Conservation (phyloP, 1,140 invertebrate genomes). For the Dufourea novaeangliae region DNA sequence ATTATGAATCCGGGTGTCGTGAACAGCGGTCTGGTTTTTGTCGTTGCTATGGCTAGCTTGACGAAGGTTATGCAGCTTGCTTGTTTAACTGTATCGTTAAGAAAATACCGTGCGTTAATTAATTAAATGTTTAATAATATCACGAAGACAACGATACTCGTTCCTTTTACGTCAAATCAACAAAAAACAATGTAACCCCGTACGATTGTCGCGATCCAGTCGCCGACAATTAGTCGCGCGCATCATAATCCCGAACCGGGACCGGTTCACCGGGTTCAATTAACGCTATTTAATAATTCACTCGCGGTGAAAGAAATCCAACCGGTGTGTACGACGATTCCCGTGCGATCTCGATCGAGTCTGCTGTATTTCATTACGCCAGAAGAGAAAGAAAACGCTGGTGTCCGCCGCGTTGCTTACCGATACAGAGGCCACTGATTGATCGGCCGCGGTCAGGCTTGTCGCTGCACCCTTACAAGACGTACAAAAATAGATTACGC, state of each 20-base stretch:
- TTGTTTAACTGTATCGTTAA: no score
- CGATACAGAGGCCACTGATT: conserved; percentile 28
- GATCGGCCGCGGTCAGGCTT: conserved; percentile 3
- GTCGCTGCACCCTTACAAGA: conserved; percentile 10
- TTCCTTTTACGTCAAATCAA: not conserved
- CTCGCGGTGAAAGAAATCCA: not conserved
- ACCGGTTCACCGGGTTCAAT: conserved; percentile 5
- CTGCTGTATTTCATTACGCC: conserved; percentile 14
- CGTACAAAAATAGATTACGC: conserved; percentile 18
- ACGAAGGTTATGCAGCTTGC: no score
- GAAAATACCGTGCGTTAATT: no score
- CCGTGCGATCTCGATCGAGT: not conserved
- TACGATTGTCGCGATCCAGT: not conserved
- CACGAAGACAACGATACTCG: no score
- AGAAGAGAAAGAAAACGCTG: conserved; percentile 12
- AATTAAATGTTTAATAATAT: no score
- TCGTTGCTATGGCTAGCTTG: no score
- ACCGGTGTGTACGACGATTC: not conserved
- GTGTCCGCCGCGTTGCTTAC: not conserved
- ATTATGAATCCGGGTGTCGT: no score
- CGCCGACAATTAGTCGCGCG: conserved; percentile 4
- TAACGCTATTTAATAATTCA: conserved; percentile 18
- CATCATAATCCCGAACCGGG: not conserved
- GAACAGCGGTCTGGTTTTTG: no score
- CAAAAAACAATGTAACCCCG: not conserved